Conservation (phyloP, 2,797 vertebrate species). For the Centropyge bicolor region DNA sequence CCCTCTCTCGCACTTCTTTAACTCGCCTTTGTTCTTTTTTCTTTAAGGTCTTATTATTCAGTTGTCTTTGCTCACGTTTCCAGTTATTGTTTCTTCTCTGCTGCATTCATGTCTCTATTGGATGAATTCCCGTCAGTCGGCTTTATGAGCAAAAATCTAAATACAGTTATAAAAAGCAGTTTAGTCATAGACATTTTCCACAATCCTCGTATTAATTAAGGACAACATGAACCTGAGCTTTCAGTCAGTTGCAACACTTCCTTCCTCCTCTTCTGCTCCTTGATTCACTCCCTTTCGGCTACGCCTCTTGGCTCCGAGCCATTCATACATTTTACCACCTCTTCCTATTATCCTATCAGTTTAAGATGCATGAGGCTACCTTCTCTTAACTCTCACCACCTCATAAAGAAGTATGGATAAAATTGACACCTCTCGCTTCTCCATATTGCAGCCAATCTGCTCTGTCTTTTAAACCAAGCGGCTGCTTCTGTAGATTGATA, state of each 20-base stretch:
- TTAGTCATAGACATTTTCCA: too few species aligned
- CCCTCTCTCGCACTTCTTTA: constrained; percentile 26
- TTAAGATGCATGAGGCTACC: constrained; percentile 6
- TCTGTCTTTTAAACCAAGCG: constrained; percentile 5
- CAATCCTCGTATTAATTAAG: not conserved
- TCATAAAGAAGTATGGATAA: constrained; percentile 29
- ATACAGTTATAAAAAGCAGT: not conserved
- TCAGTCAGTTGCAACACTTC: not conserved
- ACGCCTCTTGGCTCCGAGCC: not conserved
- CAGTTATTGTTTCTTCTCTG: not conserved
- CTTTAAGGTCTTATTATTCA: constrained; percentile 18
- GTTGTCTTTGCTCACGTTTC: constrained; percentile 1
- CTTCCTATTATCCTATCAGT: constrained; percentile 11
- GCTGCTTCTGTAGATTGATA: constrained; percentile 13
- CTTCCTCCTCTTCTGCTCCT: not conserved
- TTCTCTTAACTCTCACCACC: not conserved
- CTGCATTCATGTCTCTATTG: not conserved
- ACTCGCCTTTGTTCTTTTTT: constrained; percentile 20
- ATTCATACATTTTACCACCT: constrained; percentile 15
- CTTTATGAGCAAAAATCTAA: constrained; percentile 5
- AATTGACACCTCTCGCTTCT: not conserved
- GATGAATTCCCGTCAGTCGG: not conserved
- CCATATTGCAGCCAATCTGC: not conserved
- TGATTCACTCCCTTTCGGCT: constrained; percentile 5
- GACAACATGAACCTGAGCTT: not conserved